Base-by-base conservation (phyloP, 2,888 invertebrate species). In the Erannis defoliaria region DNA sequence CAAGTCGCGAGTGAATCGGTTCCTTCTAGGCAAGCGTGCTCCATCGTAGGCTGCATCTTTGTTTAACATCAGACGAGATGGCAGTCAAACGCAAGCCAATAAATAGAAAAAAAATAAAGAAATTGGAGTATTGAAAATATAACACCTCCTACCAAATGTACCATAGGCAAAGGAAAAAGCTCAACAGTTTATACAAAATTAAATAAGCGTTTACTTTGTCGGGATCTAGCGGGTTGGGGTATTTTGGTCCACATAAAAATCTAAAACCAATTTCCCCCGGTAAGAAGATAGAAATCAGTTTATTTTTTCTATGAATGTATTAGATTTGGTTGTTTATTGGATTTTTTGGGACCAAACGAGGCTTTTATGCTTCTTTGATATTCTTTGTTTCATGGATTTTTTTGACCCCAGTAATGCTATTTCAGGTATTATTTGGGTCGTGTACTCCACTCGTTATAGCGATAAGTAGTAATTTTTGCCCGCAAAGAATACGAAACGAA, bases 281-380 rank as follows among this genome's bases (percentile, higher is more conserved):
- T 58, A 70, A 69, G 62, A 59, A 75, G 71, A 81, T 73, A 78
- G 65, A 74, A 78, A 75, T 76, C 70, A 72, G 71, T 74, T 71
- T 76, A 75, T 75, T 71, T 74, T 71, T 75, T 73, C 71, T 76
- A 76, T 73, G 72, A 77, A 77, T 78, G 73, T 77, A 76, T 80
- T 70, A 73, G 62, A 73, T 70, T 62, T 60, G 55, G 69, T 74
- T 77, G 74, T 75, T 79, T 73, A 78, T 80, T 76, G 67, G 68
- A 73, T 75, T 74, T 77, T 72, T 71, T 56, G 70, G 67, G 67
- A 66, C 55, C 62, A 35, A 64, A 55, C 66, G 48, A 67, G 55
- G 55, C 60, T 55, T 61, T 55, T 54, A 37, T 55, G 49, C 43
- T 21, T 37, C 60, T 61, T 61, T 61, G 60, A 55, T 67, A 40